phyloP scores from a whole-genome alignment of 2,113 vertebrate genomes.

The Ammodytes marinus region DNA sequence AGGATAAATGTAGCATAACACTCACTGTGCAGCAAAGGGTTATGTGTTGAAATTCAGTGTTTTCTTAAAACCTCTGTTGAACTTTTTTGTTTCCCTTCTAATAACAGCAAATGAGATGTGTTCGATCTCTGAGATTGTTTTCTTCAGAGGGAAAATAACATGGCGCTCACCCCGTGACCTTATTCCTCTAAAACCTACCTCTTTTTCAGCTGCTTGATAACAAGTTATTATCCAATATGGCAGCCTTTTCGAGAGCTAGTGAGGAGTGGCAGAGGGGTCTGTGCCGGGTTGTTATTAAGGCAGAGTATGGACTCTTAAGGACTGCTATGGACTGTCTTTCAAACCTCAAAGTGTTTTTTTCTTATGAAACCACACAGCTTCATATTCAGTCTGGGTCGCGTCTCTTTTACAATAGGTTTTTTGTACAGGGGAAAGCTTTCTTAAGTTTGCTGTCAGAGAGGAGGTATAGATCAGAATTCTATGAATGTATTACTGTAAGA shows the following conservation, averaged over 20 bases:
- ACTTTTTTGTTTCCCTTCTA: slow-evolving; percentile 27
- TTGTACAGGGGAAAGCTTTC: slow-evolving; percentile 20
- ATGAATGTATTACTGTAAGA: slow-evolving; percentile 46
- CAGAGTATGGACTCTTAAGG: slow-evolving; percentile 62
- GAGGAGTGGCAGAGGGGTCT: slow-evolving; percentile 59
- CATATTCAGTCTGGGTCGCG: slow-evolving; percentile 47
- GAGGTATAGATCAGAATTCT: slow-evolving; percentile 40
- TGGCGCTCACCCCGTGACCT: slow-evolving; percentile 72
- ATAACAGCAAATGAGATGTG: slow-evolving; percentile 58
- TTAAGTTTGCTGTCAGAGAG: slow-evolving; percentile 17
- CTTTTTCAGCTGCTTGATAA: slow-evolving; percentile 79
- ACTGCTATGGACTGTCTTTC: slow-evolving; percentile 53
- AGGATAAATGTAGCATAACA: slow-evolving; percentile 44
- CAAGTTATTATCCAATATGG: slow-evolving; percentile 81
- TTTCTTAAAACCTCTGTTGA: slow-evolving; percentile 26
- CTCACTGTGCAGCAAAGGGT: background rate
- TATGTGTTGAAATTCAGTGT: background rate
- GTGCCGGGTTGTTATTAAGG: slow-evolving; percentile 68
- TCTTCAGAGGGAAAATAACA: slow-evolving; percentile 70
- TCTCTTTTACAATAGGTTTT: slow-evolving; percentile 21
- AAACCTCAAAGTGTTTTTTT: slow-evolving; percentile 53
- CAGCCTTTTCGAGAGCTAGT: slow-evolving; percentile 64
- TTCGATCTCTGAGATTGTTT: slow-evolving; percentile 65
- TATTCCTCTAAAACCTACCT: slow-evolving; percentile 51
- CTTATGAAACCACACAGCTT: slow-evolving; percentile 52